Base-by-base conservation (phyloP, 2,113 vertebrate genomes). In the Rhombomys opimus region DNA sequence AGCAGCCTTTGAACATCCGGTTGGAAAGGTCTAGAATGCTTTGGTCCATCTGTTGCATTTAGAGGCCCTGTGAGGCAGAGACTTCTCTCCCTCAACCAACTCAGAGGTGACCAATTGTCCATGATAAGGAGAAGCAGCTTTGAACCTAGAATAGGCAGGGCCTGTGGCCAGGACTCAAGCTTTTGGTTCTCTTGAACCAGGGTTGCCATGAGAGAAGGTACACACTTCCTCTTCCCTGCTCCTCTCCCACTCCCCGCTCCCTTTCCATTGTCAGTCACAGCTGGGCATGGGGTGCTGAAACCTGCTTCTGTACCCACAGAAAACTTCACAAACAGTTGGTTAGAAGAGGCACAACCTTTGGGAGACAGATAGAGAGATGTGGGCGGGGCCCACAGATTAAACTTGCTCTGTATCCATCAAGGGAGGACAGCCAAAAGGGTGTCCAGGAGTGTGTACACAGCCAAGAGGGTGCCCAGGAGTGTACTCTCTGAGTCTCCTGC, bases 401-500 rank as follows among this genome's bases (percentile, higher is more conserved):
- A 98, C 96, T 98, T 98, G 98, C 98, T 98, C 98, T 99, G 99
- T 98, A 99, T 98, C 98, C 98, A 98, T 99, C 98, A 98, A 98
- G 0, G 57, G 59, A 46, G 7, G 12, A 50, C 27, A 73, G 41
- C 52, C 23, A 41, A n/a, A 52, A 7, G n/a, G 97, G 97, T 90
- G 98, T 98, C 98, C 98, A 98, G 98, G 98, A 98, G 97, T 97
- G 97, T 97, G 97, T 90, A 97, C 93, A 93, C 95, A 98, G 98
- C 98, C 98, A 98, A 98, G 96, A 98, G 98, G 98, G 97, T 97
- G 91, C 98, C 98, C 98, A 98, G 98, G 98, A 98, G 96, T 97
- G 97, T 95, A 87, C 87, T 23, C 67, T 92, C 81, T 38, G 80
- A 52, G 84, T 96, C 84, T 87, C 91, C 88, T 4, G 38, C 97